Conservation (phyloP, 1,140 invertebrate genomes). For the Notospermus geniculatus region DNA sequence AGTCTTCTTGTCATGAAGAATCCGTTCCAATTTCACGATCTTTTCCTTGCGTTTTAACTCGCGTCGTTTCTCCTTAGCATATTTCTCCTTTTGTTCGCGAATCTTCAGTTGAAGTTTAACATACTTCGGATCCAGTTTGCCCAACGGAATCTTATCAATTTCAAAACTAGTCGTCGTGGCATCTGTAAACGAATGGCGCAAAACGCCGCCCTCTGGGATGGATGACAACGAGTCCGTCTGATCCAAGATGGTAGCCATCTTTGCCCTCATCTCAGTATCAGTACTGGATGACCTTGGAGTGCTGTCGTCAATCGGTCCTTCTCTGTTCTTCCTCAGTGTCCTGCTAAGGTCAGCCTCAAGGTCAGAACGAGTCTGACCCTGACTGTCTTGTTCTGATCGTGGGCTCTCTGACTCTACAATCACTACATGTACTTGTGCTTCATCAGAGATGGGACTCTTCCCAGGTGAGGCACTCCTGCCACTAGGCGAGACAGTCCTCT, state of each 20-base stretch:
- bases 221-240: constrained; percentile 25
- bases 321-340: no score
- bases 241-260: constrained; percentile 3
- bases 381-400: background rate
- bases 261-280: constrained; percentile 1
- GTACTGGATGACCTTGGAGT: no score
- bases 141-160: constrained; percentile 8
- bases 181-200: background rate
- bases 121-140: constrained; percentile 18
- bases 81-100: constrained; percentile 19
- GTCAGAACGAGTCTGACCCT: no score
- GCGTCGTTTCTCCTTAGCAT: constrained; percentile 1
- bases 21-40: constrained; percentile 41
- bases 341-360: no score
- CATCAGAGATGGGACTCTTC: no score
- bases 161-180: background rate
- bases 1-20: constrained; percentile 35
- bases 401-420: no score
- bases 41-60: constrained; percentile 38
- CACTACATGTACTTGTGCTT: no score
- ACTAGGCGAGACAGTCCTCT: constrained; percentile 4
- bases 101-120: constrained; percentile 22
- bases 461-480: constrained; percentile 7
- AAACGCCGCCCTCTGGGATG: constrained; percentile 31
- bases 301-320: no score